Conservation (phyloP, 2,888 invertebrate species). For the Meliscaeva auricollis region DNA sequence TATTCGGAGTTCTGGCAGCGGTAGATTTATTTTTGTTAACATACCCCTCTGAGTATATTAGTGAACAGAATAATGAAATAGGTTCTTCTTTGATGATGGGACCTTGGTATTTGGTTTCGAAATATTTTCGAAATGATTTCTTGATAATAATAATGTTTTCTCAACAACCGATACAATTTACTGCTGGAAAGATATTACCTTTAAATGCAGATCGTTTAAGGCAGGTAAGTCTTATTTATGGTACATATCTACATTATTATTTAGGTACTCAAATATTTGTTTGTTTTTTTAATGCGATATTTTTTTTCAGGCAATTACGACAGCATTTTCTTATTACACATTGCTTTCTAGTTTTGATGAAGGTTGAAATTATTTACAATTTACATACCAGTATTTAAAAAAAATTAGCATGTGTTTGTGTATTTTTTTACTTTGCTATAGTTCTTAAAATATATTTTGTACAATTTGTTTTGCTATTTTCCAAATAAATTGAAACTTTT, state of each 20-base stretch:
- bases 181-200: slow-evolving; percentile 70
- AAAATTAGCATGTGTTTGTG: no score
- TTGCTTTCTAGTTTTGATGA: slow-evolving; percentile 50
- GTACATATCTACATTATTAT: no score
- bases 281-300: background rate
- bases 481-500: no score
- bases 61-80: slow-evolving; percentile 49
- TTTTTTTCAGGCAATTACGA: slow-evolving; percentile 15
- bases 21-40: slow-evolving; percentile 55
- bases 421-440: no score
- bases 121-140: slow-evolving; percentile 64
- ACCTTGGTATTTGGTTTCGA: slow-evolving; percentile 72
- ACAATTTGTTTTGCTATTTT: no score
- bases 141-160: slow-evolving; percentile 66
- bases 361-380: background rate
- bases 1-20: slow-evolving; percentile 12
- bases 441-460: no score
- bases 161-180: slow-evolving; percentile 59
- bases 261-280: no score
- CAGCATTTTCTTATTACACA: slow-evolving; percentile 56
- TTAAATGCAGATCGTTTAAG: slow-evolving; percentile 65
- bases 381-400: background rate
- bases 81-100: slow-evolving; percentile 64
- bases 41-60: slow-evolving; percentile 50
- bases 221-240: slow-evolving; percentile 30